phyloP scores from a whole-genome alignment of 2,888 invertebrate genomes.

The Polydrusus tereticollis region DNA sequence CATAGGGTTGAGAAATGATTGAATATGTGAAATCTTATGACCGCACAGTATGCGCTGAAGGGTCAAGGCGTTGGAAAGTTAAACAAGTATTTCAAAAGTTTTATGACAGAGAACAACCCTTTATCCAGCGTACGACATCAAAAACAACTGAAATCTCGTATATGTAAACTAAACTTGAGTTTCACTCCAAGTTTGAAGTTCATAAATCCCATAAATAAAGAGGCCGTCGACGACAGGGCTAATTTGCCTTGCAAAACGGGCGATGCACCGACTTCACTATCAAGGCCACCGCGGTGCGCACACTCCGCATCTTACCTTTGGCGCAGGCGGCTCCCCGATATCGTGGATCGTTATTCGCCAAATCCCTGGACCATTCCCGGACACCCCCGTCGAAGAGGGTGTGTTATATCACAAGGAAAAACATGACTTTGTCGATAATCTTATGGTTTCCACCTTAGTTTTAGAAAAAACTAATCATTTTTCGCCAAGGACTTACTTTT shows the following conservation, averaged over 20 bases:
- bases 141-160: constrained; percentile 33
- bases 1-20: too few species aligned
- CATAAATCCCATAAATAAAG: constrained; percentile 68
- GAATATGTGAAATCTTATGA: too few species aligned
- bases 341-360: constrained; percentile 68
- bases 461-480: constrained; percentile 14
- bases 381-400: constrained; percentile 57
- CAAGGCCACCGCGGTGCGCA: constrained; percentile 50
- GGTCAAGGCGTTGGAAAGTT: too few species aligned
- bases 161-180: constrained; percentile 45
- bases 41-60: too few species aligned
- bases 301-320: constrained; percentile 50
- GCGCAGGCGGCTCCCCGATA: constrained; percentile 56
- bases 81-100: not conserved
- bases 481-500: constrained; percentile 20
- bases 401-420: constrained; percentile 48
- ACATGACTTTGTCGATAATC: constrained; percentile 37
- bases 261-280: constrained; percentile 61
- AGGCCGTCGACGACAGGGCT: constrained; percentile 54
- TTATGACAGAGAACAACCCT: not conserved
- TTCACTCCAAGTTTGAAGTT: constrained; percentile 63
- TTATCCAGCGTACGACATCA: constrained; percentile 25
- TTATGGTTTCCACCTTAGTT: constrained; percentile 26
- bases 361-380: constrained; percentile 63
- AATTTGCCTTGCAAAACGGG: constrained; percentile 68